Evolutionary conservation across 2,113 vertebrate species (phyloP).

Genomic region (Jaculus jaculus): DNA sequence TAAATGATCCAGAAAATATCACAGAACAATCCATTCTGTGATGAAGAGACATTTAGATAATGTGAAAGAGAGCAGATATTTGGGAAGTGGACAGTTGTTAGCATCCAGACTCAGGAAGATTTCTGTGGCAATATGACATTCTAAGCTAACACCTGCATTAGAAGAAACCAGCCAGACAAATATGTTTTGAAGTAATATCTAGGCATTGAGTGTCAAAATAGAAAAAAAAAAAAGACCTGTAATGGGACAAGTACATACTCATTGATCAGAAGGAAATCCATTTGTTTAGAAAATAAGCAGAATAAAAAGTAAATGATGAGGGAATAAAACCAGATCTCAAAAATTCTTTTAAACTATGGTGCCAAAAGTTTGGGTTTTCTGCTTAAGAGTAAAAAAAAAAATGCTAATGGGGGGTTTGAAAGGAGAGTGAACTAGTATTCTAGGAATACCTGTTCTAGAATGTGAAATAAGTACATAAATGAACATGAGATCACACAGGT

Average conservation of each 20-base stretch:
- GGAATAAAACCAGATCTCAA: not conserved
- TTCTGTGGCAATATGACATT: not conserved
- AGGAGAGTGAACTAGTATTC: not conserved
- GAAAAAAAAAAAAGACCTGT: not conserved
- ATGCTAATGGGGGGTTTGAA: not conserved
- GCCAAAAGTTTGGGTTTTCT: not conserved
- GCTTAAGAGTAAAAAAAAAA: not conserved
- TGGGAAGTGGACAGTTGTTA: not conserved
- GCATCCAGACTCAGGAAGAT: not conserved
- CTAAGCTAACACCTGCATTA: not conserved
- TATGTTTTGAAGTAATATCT: not conserved
- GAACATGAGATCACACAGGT: not conserved
- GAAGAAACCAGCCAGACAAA: not conserved
- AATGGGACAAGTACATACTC: not conserved
- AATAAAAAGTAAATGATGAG: not conserved
- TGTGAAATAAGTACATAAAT: not conserved
- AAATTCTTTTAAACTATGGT: not conserved
- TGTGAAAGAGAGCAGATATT: not conserved
- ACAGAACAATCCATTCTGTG: not conserved
- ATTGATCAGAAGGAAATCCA: not conserved
- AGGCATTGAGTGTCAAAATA: not conserved
- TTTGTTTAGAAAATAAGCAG: not conserved
- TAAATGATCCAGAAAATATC: not conserved
- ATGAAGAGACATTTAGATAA: not conserved
- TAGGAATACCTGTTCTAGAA: not conserved